Base-by-base conservation (phyloP, 2,797 vertebrate species). In the Melanotaenia nigrans region DNA sequence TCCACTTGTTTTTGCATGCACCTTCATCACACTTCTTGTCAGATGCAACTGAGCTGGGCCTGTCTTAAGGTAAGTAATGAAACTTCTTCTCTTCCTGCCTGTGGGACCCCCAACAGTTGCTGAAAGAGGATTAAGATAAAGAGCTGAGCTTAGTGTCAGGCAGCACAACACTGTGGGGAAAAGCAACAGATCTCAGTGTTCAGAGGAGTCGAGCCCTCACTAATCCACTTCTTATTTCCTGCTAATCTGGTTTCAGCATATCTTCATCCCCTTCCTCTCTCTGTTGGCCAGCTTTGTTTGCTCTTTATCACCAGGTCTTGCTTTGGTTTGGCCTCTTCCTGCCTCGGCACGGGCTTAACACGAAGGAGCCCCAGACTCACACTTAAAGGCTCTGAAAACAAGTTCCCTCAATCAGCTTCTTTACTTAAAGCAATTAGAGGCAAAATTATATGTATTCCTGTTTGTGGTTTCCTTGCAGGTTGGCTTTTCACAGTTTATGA, bases 71-170 rank as follows among this genome's bases (percentile, higher is more conserved):
- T 87, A 85, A 85, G 88, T 82, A 60, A 80, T 81, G 64, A 58
- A 75, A 55, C 74, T 77, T 79, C 77, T 64, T 68, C 78, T 71
- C 89, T 93, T 93, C 92, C 92, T 92, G 91, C 81, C 84, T 53
- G 66, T 57, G 45, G 70, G 85, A 75, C 82, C 86, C 88, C 88
- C 86, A 77, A 69, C 87, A 79, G 90, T 69, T 60, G 65, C 78
- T 89, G 81, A 90, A 91, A 86, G 90, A 82, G 92, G 92, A 93
- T 94, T 92, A 92, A 92, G 91, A 91, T 92, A 90, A 90, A 89
- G 87, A 91, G 73, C 61, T 7, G 22, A 79, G 89, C 88, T 94
- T 92, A 92, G 92, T 93, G 92, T 94, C 90, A 85, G 87, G 90
- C 86, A 85, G 82, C 84, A 85, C 78, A 79, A 85, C 90, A 76